Evolutionary conservation across 2,888 invertebrate genomes (phyloP), one percentile per base, ranked within the genome.

Genomic region (Tridacna crocea): DNA sequence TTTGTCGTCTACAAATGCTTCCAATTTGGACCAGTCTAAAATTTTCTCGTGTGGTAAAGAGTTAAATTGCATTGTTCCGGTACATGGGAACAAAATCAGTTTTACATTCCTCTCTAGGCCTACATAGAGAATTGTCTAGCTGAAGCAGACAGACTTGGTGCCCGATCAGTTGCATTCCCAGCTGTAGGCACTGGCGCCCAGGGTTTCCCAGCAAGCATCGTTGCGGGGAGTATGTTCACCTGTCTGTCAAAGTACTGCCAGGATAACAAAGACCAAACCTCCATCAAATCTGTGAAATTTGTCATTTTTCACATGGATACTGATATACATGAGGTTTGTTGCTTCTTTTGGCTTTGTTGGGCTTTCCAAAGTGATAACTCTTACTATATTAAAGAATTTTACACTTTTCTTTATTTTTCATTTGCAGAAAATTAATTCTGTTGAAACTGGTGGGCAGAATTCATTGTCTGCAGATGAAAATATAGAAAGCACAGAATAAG

Each of bases 111-210:
- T 70, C 17, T 70, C 79, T 36, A 48, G 47, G 55, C 63, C 15
- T 78, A 58, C 46, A 68, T 85, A 4, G 27, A 27, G 17, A 77
- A 65, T 51, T 79, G 83, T 51, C 63, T 85, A 10, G 17, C 48
- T 24, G 66, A 61, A 63, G 73, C 63, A 19, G 79, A 83, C 24
- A 46, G 47, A 13, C 27, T 76, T 8, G 83, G 85, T 13, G 46
- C 73, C 8, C 76, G 60, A 36, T 83, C 83, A 4, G 46, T 85
- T 6, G 80, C 83, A 15, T 80, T 85, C 36, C 85, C 85, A 63
- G 80, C 85, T 2, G 72, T 83, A 22, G 85, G 85, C 46, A 85
- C 85, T 47, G 85, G 85, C 73, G 72, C 72, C 24, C 61, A 73
- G 55, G 27, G 61, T 6, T 83, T 72, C 27, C 79, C 79, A 0